phyloP scores from a whole-genome alignment of 2,888 invertebrate genomes.

The Epistrophe eligans region DNA sequence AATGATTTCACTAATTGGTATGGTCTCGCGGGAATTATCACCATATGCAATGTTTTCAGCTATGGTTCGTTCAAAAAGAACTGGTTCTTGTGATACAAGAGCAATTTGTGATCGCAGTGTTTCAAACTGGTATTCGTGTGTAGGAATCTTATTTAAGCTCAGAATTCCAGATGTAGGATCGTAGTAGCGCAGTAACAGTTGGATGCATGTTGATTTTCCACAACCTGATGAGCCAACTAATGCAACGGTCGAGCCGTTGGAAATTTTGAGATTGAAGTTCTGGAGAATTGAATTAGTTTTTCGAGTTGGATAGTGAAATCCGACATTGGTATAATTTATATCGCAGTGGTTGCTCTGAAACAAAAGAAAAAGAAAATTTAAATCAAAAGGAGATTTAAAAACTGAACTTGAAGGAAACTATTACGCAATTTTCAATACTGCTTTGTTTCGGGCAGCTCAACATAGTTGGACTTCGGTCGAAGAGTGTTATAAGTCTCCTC shows the following conservation, averaged over 20 bases:
- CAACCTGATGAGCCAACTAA: slow-evolving; percentile 91
- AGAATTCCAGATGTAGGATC: slow-evolving; percentile 88
- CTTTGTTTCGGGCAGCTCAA: slow-evolving; percentile 83
- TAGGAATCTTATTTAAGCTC: slow-evolving; percentile 86
- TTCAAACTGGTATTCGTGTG: slow-evolving; percentile 86
- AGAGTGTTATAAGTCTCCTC: slow-evolving; percentile 87
- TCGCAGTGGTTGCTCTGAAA: slow-evolving; percentile 85
- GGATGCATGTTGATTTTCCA: slow-evolving; percentile 93
- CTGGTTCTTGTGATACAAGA: slow-evolving; percentile 94
- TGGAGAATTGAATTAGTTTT: slow-evolving; percentile 90
- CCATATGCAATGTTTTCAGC: slow-evolving; percentile 95
- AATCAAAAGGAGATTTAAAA: no score
- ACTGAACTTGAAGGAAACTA: no score
- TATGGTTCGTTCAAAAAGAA: slow-evolving; percentile 92
- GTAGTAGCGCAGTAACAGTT: slow-evolving; percentile 91
- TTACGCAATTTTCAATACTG: slow-evolving; percentile 43
- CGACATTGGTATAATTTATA: slow-evolving; percentile 88
- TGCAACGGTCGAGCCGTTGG: slow-evolving; percentile 89
- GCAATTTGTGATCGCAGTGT: slow-evolving; percentile 90
- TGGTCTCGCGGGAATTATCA: slow-evolving; percentile 87
- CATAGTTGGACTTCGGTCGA: slow-evolving; percentile 86
- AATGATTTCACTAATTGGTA: slow-evolving; percentile 90
- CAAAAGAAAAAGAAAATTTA: no score
- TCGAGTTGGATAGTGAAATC: slow-evolving; percentile 93
- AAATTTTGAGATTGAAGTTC: slow-evolving; percentile 88